Evolutionary conservation across 2,888 invertebrate genomes (phyloP), one percentile per base, ranked within the genome.

Genomic region (Micoletzkya japonica): DNA sequence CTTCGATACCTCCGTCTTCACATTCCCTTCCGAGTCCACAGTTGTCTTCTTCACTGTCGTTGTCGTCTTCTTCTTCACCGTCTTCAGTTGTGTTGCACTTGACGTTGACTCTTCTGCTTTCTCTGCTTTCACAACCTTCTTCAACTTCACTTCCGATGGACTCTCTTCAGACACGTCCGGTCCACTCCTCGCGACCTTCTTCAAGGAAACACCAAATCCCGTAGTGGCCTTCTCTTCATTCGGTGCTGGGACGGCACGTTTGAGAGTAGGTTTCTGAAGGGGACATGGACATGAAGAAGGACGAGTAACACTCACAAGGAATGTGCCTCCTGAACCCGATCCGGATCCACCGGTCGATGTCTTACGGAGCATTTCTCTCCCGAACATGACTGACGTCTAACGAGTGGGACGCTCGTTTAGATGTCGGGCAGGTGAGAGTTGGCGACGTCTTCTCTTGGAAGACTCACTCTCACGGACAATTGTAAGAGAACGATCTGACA

Each of bases 61-160:
- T 26, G 54, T 67, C 49, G 50, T 63, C 20, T 20, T 30, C 52
- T 36, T 69, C 59, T 59, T 36, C 36, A 59, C 50, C n/a, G 58
- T 69, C 69, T 69, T 69, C 69, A 58, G 17, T 28, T 59, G 32
- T n/a, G 52, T 36, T 0, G 52, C 28, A 20, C 36, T 44, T 2
- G 30, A 17, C 6, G 54, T 30, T 2, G 68, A 70, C 67, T 57
- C 70, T 30, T 74, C 74, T 10, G 67, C 66, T 44, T 76, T 73
- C 49, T 72, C 58, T 54, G 61, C 44, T 71, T 79, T 80, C 24
- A 72, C 73, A 14, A 80, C 78, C 63, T 77, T 82, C 71, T 83
- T 83, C 71, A 82, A 73, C 67, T 79, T 77, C 32, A 81, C 75
- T 7, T 61, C 61, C 3, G 39, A 39, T 0, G 61, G 39, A 20